These are phyloP conservation scores for Galbula dea DNA, from an alignment of 2,113 vertebrate species.

Conservation along the genomic window DNA sequence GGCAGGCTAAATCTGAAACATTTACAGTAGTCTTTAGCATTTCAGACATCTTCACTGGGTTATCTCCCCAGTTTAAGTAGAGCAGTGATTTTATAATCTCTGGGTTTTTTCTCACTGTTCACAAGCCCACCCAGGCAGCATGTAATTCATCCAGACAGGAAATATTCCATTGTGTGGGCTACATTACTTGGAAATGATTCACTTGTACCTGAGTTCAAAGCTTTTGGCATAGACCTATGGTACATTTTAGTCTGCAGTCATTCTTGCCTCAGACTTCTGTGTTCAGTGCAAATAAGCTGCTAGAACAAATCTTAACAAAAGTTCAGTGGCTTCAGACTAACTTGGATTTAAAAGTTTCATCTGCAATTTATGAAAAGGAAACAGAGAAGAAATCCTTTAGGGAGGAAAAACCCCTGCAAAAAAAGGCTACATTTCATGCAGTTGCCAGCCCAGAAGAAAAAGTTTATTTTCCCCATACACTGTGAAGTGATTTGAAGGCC, in stretches of 20 bases:
- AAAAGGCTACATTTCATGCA: neutral
- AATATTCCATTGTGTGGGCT: slow-evolving; percentile 49
- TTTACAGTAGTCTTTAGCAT: neutral
- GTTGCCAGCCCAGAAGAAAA: neutral
- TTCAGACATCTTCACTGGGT: neutral
- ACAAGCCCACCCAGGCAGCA: slow-evolving; percentile 52
- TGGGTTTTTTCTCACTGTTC: neutral
- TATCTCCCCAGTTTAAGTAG: neutral
- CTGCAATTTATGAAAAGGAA: slow-evolving; percentile 11
- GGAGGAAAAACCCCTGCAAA: neutral
- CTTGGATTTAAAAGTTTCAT: neutral
- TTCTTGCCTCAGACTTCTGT: slow-evolving; percentile 8
- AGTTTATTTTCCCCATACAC: neutral
- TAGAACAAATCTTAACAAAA: neutral
- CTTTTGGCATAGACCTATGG: neutral
- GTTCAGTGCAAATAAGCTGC: neutral
- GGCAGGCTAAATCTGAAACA: neutral
- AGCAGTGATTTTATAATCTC: neutral
- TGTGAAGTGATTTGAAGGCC: neutral
- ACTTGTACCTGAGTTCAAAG: slow-evolving; percentile 55
- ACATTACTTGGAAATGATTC: slow-evolving; percentile 47
- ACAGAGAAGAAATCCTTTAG: neutral
- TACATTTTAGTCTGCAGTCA: neutral
- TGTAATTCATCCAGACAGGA: slow-evolving; percentile 32
- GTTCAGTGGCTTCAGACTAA: slow-evolving; percentile 3